Percentiles rank a stretch among this genome's conserved stretches.
Conservation (phyloP, 2,888 invertebrate genomes). For the Hirtodrosophila duncani region DNA sequence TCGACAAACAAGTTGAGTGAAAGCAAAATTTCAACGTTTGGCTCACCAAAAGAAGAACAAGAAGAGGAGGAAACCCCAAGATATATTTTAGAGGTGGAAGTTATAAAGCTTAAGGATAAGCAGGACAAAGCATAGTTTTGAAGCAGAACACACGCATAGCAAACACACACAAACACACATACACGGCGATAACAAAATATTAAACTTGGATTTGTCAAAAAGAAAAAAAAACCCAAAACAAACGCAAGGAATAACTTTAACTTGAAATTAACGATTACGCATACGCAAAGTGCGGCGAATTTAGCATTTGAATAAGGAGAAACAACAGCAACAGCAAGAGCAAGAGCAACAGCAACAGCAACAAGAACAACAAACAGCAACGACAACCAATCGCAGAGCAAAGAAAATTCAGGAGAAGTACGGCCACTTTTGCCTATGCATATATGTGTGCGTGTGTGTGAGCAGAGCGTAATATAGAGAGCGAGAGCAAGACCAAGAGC, state of each 20-base stretch:
- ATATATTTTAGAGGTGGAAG: too few species aligned
- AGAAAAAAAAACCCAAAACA: conserved; percentile 3
- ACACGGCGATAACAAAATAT: background rate
- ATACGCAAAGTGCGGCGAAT: conserved; percentile 46
- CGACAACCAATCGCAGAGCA: conserved; percentile 23
- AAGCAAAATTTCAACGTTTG: conserved; percentile 76
- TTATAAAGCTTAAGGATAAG: too few species aligned
- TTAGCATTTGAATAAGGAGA: conserved; percentile 3
- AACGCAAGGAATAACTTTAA: conserved; percentile 32
- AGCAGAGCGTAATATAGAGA: too few species aligned
- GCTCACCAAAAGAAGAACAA: conserved; percentile 50
- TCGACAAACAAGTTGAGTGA: conserved; percentile 65
- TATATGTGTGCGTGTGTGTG: conserved; percentile 31
- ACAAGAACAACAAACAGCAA: background rate
- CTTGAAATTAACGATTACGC: conserved; percentile 56
- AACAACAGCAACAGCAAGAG: conserved; percentile 10
- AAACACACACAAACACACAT: conserved; percentile 15
- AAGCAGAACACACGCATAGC: conserved; percentile 31
- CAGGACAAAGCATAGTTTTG: conserved; percentile 38
- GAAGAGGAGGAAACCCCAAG: conserved; percentile 9
- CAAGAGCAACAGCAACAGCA: background rate
- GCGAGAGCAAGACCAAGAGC: conserved; percentile 5
- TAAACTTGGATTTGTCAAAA: conserved; percentile 39
- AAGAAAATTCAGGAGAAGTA: conserved; percentile 6
- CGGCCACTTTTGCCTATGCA: background rate